phyloP scores from a whole-genome alignment of 2,888 invertebrate species.

The Elegia similella region DNA sequence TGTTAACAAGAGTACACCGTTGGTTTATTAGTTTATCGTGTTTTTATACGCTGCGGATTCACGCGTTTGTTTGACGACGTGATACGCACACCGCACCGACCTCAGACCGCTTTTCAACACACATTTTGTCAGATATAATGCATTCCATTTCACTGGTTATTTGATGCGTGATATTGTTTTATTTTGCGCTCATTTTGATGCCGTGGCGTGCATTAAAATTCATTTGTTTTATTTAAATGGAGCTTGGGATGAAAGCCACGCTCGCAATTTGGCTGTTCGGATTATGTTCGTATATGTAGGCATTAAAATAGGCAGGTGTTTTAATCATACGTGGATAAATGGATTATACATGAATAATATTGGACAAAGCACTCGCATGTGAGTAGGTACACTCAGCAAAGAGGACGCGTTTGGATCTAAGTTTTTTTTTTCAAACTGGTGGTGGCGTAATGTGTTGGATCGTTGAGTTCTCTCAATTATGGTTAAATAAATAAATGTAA shows the following conservation, averaged over 20 bases:
- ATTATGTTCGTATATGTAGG: conserved; percentile 9
- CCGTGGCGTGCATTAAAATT: conserved; percentile 18
- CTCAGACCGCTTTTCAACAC: conserved; percentile 2
- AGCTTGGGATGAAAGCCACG: conserved; percentile 17
- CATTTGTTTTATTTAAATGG: conserved; percentile 23
- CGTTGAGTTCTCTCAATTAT: too few species aligned
- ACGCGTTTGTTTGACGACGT: neutral
- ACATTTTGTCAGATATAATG: conserved; percentile 12
- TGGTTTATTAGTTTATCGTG: conserved; percentile 28
- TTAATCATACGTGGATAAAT: conserved; percentile 3
- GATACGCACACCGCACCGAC: neutral
- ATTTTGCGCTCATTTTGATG: conserved; percentile 14
- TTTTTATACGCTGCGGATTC: neutral
- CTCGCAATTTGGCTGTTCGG: conserved; percentile 3
- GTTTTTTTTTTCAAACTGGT: too few species aligned
- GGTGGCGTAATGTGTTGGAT: too few species aligned
- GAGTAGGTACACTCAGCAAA: neutral
- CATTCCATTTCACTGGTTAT: conserved; percentile 18
- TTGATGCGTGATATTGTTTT: conserved; percentile 18
- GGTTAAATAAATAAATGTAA: too few species aligned
- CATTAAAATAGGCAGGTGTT: conserved; percentile 3
- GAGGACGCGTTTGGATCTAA: too few species aligned
- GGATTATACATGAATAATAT: conserved; percentile 7
- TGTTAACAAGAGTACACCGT: conserved; percentile 24
- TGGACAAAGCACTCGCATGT: neutral